Conservation (phyloP, 1,140 invertebrate species). For the Leptestheria dahalacensis region DNA sequence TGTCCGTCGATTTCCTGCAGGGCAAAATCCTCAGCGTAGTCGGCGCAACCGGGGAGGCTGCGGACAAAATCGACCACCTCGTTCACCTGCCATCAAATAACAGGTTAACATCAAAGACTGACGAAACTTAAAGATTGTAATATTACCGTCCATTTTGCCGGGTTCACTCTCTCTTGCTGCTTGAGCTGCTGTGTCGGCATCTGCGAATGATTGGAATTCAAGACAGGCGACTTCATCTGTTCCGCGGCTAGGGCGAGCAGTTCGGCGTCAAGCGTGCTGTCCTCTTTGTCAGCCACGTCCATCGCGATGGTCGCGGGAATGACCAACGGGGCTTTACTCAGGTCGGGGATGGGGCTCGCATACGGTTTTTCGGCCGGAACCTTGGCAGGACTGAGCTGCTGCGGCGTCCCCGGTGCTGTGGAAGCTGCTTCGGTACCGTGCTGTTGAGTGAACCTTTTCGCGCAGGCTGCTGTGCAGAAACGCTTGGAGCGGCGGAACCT, state of each 20-base stretch:
- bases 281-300: conserved; percentile 21
- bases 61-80: conserved; percentile 65
- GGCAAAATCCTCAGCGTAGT: conserved; percentile 88
- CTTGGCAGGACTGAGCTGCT: background rate
- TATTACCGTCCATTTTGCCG: conserved; percentile 58
- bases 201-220: conserved; percentile 19
- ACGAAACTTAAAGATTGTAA: conserved; percentile 20
- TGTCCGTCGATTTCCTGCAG: conserved; percentile 93
- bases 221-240: conserved; percentile 11
- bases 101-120: background rate
- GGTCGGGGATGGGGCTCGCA: background rate
- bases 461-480: conserved; percentile 61
- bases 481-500: conserved; percentile 59
- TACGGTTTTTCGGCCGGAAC: background rate
- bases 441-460: conserved; percentile 37
- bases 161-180: conserved; percentile 40
- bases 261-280: conserved; percentile 24
- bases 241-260: conserved; percentile 16
- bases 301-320: background rate
- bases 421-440: background rate
- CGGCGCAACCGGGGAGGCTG: conserved; percentile 68
- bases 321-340: too few relatives aligned
- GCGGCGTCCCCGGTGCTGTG: background rate
- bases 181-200: conserved; percentile 20
- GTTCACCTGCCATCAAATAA: conserved; percentile 24